Evolutionary conservation across 2,888 invertebrate genomes (phyloP), one percentile per base, ranked within the genome.

Genomic region (Spilosoma lubricipeda): DNA sequence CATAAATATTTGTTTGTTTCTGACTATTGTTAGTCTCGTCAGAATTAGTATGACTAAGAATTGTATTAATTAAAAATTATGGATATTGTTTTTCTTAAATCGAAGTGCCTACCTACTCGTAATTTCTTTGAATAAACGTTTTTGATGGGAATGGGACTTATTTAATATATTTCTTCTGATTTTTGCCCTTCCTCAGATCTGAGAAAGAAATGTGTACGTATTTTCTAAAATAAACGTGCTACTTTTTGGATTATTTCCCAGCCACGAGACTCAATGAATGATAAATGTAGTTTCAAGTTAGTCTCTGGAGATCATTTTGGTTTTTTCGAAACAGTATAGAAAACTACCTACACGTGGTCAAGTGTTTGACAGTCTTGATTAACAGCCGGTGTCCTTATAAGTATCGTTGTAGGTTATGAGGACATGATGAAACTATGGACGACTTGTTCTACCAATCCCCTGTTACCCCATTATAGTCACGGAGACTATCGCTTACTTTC

Each of bases 381-480:
- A 75, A 20, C 56, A 72, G 65, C 74, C 68, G 72, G 70, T 66
- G 75, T 78, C 79, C 75, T 76, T 82, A 77, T 76, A 76, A 75
- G 80, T 66, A 65, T 18, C 56, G 45, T 75, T 81, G 77, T 84
- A 77, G 78, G 85, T 82, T 82, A 87, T 80, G 80, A 80, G 82
- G 73, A 76, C 80, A 76, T 68, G 73, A 75, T 71, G 76, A 73
- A 83, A 86, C 80, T 83, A 85, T 78, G 82, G 80, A 77, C 82
- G 70, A 80, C 78, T 77, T 76, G 72, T 70, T 64, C 78, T 82
- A 84, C 83, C 79, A 71, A 77, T 69, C 74, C 67, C 76, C 74
- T 67, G 68, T 78, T 80, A 52, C 74, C 76, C 71, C 68, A 82
- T 83, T 83, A 83, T 71, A 80, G 83, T 78, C 78, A 83, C 77